Percentiles rank a stretch among this genome's conserved stretches.
phyloP scores from a whole-genome alignment of 1,140 invertebrate genomes.

The Andrena cerasifolii region DNA sequence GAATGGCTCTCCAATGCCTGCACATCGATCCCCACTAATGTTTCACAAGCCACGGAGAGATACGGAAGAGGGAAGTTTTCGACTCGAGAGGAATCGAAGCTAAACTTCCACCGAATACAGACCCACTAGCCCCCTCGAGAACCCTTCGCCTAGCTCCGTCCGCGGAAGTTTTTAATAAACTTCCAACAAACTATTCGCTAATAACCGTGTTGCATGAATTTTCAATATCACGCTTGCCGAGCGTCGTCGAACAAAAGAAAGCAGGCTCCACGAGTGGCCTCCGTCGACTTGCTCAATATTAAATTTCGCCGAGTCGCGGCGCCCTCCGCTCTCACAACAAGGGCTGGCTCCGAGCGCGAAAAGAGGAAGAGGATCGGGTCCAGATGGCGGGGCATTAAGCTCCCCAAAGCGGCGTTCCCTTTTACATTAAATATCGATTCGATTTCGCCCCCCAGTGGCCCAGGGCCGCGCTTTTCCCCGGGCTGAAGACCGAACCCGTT shows the following conservation, averaged over 20 bases:
- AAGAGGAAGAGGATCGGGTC: neutral
- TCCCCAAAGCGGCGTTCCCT: neutral
- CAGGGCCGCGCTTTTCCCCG: neutral
- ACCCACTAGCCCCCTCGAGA: no score
- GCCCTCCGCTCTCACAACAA: neutral
- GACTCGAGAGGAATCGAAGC: no score
- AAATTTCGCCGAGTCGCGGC: neutral
- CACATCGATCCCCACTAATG: no score
- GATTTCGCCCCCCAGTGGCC: neutral
- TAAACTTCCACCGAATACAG: no score
- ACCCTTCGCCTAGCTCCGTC: no score
- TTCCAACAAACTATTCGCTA: neutral
- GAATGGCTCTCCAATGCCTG: no score
- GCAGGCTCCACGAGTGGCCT: no score
- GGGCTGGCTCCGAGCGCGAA: neutral
- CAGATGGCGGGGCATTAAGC: neutral
- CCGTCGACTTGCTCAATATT: neutral
- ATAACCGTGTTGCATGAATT: neutral
- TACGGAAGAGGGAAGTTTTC: no score
- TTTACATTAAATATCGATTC: neutral
- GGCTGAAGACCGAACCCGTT: neutral
- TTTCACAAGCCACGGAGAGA: no score
- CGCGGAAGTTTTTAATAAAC: neutral
- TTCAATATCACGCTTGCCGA: neutral
- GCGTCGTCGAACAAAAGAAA: slow-evolving; percentile 6